Evolutionary conservation across 2,797 vertebrate species (phyloP).

Genomic region (Scarus forsteni): DNA sequence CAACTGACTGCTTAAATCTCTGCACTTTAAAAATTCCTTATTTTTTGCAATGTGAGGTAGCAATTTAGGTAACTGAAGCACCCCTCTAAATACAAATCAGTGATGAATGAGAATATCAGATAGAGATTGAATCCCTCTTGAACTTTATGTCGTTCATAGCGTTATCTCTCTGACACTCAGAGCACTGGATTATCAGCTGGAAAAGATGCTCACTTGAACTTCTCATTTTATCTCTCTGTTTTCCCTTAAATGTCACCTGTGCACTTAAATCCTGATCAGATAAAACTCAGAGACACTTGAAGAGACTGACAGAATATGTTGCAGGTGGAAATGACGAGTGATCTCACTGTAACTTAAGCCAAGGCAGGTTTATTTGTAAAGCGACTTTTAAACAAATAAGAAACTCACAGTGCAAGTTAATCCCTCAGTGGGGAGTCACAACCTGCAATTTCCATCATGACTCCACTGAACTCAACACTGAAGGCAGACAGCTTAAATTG

Average conservation of each 20-base stretch:
- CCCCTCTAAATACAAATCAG: not conserved
- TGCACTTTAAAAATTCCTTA: not conserved
- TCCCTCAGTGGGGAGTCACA: not conserved
- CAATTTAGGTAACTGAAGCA: not conserved
- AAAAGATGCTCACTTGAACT: not conserved
- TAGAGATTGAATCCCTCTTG: conserved; percentile 17
- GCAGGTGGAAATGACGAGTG: not conserved
- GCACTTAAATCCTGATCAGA: not conserved
- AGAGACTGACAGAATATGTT: not conserved
- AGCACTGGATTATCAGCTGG: not conserved
- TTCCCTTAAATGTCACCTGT: not conserved
- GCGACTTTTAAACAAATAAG: no score
- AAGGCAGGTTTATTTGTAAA: no score
- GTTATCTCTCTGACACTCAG: not conserved
- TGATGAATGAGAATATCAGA: not conserved
- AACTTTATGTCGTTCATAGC: conserved; percentile 1
- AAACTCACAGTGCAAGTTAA: no score
- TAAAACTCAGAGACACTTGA: no score
- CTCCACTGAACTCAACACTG: conserved; percentile 2
- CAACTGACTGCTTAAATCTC: conserved; percentile 16
- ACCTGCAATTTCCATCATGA: not conserved
- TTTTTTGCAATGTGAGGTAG: not conserved
- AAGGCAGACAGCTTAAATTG: not conserved
- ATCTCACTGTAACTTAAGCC: not conserved
- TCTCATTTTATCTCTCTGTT: not conserved